Base-by-base conservation (phyloP, 2,888 invertebrate genomes). In the Leptinotarsa peninsularis region DNA sequence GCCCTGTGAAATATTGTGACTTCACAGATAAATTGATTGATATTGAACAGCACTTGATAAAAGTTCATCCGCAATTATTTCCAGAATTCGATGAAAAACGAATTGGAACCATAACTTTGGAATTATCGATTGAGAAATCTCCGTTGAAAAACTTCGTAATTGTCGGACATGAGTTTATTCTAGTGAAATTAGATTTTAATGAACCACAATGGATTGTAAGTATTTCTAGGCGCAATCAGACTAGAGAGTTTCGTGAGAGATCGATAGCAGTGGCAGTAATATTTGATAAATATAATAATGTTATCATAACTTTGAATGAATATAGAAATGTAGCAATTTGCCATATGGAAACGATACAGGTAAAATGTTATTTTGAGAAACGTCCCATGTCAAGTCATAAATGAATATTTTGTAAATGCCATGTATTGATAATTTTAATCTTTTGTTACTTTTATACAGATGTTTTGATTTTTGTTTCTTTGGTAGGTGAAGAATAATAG, bases 281-380 rank as follows among this genome's bases (percentile, higher is more conserved):
- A 63, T 63, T 63, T 63, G 33, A 43, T 43, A 5, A 33, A 10
- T 10, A 5, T 5, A 10, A 43, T 17, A 43, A n/a, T 63, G 4
- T 63, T n/a, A 3, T 63, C 5, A 43, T 7, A 18, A 14, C 0
- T 17, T 14, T 63, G 13, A n/a, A 33, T 33, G 33, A 63, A 33
- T 7, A 63, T 33, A 14, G 4, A 17, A 63, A 1, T 33, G 15
- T 33, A 7, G 17, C 4, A 33, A 63, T 63, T 63, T n/a, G 5
- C 33, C 63, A 63, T 33, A 63, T 33, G 27, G 63, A 63, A 17
- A 63, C 17, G 2, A 17, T 63, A 27, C 27, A 7, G 17, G 2
- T 63, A 17, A 63, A 63, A 33, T 63, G 63, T 33, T 63, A 63
- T 63, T 63, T 63, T 33, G 15, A 63, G 13, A 58, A 43, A 43